These are phyloP conservation scores for Etia nguti DNA, from an alignment of 2,113 vertebrate genomes.

Conservation along the genomic window DNA sequence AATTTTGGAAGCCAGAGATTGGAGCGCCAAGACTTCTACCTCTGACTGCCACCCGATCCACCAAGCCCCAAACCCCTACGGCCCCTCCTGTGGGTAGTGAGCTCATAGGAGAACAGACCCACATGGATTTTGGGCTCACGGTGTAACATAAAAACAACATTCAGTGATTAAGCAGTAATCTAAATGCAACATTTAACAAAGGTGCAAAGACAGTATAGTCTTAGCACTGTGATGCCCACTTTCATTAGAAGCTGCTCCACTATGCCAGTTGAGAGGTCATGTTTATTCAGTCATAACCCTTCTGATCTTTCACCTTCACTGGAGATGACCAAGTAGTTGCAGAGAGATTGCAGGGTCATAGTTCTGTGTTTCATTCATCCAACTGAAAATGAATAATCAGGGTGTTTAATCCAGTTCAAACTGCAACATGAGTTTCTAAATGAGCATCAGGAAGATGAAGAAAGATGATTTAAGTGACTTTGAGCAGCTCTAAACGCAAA, in stretches of 20 bases:
- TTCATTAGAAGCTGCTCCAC: background rate
- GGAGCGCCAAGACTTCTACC: background rate
- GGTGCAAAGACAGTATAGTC: background rate
- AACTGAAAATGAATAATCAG: conserved; percentile 58
- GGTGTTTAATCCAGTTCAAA: background rate
- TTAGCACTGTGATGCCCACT: background rate
- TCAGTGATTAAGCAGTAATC: background rate
- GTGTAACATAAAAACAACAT: accelerated
- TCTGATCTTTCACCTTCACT: conserved; percentile 1
- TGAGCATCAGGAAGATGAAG: background rate
- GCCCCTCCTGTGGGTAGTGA: background rate
- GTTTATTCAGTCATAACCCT: background rate
- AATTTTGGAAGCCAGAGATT: background rate
- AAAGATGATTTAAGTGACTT: background rate
- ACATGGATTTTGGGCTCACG: background rate
- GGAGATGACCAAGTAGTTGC: background rate
- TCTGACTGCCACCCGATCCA: background rate
- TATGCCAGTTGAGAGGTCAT: background rate
- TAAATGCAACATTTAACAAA: background rate
- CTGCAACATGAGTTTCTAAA: background rate
- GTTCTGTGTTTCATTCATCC: conserved; percentile 78
- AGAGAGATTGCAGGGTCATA: conserved; percentile 71
- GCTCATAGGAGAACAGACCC: background rate
- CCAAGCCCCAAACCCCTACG: background rate
- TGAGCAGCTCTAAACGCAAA: background rate